Percentiles rank a stretch among this genome's conserved stretches.
Evolutionary conservation across 2,888 invertebrate species (phyloP).

Genomic region (Platycheirus rosarum): DNA sequence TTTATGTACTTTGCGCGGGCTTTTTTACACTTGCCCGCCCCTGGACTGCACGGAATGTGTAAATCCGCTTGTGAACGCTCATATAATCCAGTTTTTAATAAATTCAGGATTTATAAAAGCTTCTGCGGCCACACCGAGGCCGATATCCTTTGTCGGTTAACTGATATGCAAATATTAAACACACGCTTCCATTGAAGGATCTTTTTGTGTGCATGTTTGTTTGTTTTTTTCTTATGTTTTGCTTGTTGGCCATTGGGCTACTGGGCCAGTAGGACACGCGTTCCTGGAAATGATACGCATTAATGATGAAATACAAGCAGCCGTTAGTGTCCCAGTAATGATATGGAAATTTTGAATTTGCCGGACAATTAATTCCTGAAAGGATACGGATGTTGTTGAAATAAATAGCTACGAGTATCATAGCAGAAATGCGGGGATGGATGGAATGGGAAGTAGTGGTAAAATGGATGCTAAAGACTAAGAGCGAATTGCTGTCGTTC

Average conservation of each 20-base stretch:
- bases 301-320: neutral
- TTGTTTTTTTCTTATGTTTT: too few relatives aligned
- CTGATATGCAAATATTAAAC: conserved; percentile 18
- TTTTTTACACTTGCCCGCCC: neutral
- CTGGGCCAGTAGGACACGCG: conserved; percentile 50
- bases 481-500: conserved; percentile 46
- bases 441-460: neutral
- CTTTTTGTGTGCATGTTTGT: neutral
- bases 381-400: conserved; percentile 61
- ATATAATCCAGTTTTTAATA: conserved; percentile 28
- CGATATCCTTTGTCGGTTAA: conserved; percentile 45
- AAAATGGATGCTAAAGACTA: conserved; percentile 21
- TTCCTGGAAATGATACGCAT: neutral
- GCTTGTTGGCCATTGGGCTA: conserved; percentile 34
- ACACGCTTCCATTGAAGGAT: conserved; percentile 1
- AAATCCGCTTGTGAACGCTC: conserved; percentile 8
- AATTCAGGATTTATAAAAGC: conserved; percentile 37
- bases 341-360: conserved; percentile 70
- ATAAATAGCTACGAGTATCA: conserved; percentile 28
- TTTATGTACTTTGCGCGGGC: conserved; percentile 9
- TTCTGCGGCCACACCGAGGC: conserved; percentile 32
- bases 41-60: conserved; percentile 18
- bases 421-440: neutral
- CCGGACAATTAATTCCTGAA: conserved; percentile 70
- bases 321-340: conserved; percentile 31